Conservation (phyloP, 2,113 vertebrate species). For the Menura novaehollandiae region DNA sequence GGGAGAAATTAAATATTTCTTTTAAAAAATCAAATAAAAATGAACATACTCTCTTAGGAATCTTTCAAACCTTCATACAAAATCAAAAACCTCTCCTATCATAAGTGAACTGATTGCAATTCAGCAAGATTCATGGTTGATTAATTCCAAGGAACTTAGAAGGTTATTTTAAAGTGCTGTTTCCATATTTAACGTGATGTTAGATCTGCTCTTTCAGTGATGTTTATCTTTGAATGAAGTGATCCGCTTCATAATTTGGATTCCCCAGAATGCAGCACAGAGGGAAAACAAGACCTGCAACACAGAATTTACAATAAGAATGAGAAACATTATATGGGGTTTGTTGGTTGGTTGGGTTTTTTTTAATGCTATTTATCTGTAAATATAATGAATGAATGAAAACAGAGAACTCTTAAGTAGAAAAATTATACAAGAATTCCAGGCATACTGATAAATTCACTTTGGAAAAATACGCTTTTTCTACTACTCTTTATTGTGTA, state of each 20-base stretch:
- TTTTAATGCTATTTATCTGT: neutral
- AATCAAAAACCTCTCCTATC: neutral
- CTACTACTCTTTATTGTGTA: neutral
- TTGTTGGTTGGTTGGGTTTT: neutral
- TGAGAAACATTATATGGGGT: neutral
- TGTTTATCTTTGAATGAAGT: slow-evolving; percentile 60
- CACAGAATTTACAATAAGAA: slow-evolving; percentile 19
- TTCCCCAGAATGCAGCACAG: slow-evolving; percentile 82
- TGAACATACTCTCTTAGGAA: neutral
- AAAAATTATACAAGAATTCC: neutral
- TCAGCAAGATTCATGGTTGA: neutral
- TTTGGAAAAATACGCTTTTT: neutral
- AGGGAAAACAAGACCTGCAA: slow-evolving; percentile 82
- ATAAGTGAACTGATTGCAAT: neutral
- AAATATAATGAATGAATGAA: neutral
- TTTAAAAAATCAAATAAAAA: neutral
- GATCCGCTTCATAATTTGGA: slow-evolving; percentile 70
- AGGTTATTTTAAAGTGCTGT: neutral
- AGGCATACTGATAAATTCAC: neutral
- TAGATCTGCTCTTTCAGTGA: slow-evolving; percentile 51
- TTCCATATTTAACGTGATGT: neutral
- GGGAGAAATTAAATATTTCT: neutral
- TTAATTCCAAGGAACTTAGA: neutral
- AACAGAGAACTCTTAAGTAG: neutral
- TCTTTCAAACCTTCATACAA: neutral